Conservation (phyloP, 2,888 invertebrate species). For the Drosophila meridionalis region DNA sequence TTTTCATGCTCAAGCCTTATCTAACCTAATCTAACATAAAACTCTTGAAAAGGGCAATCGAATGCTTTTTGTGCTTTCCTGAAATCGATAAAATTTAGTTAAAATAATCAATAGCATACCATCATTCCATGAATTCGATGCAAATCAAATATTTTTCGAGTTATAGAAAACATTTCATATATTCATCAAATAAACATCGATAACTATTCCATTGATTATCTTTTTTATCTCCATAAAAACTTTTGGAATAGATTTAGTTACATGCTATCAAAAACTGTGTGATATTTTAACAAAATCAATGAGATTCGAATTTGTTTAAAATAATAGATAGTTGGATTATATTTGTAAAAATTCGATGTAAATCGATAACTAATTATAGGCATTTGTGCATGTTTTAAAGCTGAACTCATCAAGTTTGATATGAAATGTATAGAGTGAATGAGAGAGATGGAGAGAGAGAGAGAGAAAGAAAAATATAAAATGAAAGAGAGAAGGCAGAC, state of each 20-base stretch:
- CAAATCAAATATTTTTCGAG: not conserved
- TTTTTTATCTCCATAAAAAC: not conserved
- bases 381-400: not conserved
- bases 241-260: too few relatives aligned
- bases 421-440: not conserved
- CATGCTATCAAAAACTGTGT: not conserved
- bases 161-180: not conserved
- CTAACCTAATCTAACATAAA: not conserved
- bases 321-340: not conserved
- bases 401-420: not conserved
- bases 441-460: not conserved
- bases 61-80: too few relatives aligned
- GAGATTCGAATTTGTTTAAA: rapidly evolving
- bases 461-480: not conserved
- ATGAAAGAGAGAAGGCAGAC: not conserved
- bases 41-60: too few relatives aligned
- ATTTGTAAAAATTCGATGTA: not conserved
- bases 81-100: too few relatives aligned
- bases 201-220: too few relatives aligned
- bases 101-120: not conserved
- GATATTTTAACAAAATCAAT: not conserved
- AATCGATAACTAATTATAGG: not conserved
- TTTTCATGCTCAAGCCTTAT: not conserved
- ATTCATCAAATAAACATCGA: not conserved
- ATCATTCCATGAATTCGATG: not conserved